Evolutionary conservation across 2,888 invertebrate species (phyloP), one percentile per base, ranked within the genome.

Genomic region (Acrobasis consociella): DNA sequence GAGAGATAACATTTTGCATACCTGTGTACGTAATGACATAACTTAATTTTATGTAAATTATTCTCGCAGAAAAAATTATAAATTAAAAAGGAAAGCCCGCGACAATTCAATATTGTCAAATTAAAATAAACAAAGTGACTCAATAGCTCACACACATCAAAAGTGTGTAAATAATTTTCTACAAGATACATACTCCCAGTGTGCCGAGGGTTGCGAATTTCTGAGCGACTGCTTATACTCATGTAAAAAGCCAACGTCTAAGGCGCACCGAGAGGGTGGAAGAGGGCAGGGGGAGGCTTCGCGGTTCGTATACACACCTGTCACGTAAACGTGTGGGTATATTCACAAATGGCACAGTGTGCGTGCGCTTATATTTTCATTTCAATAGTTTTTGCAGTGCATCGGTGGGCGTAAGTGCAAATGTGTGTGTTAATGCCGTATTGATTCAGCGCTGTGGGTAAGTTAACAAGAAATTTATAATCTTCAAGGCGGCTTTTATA

Each of bases 231-330:
- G 86, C 88, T 89, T 87, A 85, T 82, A 83, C 81, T 83, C 89
- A 86, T 89, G 91, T 91, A 91, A 91, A 91, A 91, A 91, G 89
- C 89, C 86, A 90, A 87, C 89, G 89, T 91, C 91, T 91, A 91
- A 91, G 91, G 91, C 89, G 87, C 79, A 76, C 70, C 62, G 71
- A 73, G 79, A 69, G 73, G 72, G 72, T 72, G 76, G 68, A 70
- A 70, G 73, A 70, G 68, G 68, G 73, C 71, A 67, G 69, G 74
- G 69, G 73, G 70, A 64, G 74, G 68, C 65, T 67, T 66, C 76
- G 78, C 82, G 83, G 78, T 72, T 73, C 75, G 72, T 81, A 74
- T 81, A 86, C 77, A 85, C 81, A 86, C 86, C 83, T 86, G 85
- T 73, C 60, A 49, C 62, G 59, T 66, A 53, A 52, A 65, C 75